Base-by-base conservation (phyloP, 2,797 vertebrate species). In the Furcifer pardalis region DNA sequence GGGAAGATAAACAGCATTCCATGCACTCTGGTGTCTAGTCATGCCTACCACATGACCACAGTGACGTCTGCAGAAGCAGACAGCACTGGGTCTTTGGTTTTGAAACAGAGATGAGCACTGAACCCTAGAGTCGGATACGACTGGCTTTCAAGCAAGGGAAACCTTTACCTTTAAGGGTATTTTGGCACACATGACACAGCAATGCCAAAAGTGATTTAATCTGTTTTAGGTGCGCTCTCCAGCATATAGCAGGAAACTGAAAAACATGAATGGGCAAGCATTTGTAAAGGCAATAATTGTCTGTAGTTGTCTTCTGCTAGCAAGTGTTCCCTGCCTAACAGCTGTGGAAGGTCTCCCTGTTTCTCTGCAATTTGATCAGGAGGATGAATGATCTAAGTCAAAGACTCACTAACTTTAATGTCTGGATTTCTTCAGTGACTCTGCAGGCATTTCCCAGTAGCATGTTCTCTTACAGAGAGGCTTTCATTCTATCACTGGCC, bases 371-470 rank as follows among this genome's bases (percentile, higher is more conserved):
- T 79, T 30, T 71, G 12, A 78, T 82, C 15, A 85, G 84, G 59
- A 52, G 63, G 52, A 5, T 84, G 49, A 4, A 62, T 76, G 19
- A 78, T 76, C 62, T 86, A 79, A 79, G 63, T 79, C 2, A 80
- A 82, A 89, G 86, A 77, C 2, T 17, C 71, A n/a, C 30, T 73
- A 81, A 83, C 6, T 60, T 90, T 76, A 82, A 84, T 56, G 10
- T 78, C 30, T 27, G 59, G 7, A 2, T 86, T 91, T 82, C 42
- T 90, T 63, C 71, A 65, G 0, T 76, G 40, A 42, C 8, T 63
- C 42, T 25, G 27, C 19, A 79, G 37, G n/a, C 59, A 65, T 84
- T 87, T 88, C 30, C 56, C 65, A 84, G 76, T 9, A 85, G 10
- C 42, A 8, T 40, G 10, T 74, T 56, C 86, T 87, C 52, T 63